phyloP scores from a whole-genome alignment of 2,797 vertebrate genomes.

The Lepus oiostolus region DNA sequence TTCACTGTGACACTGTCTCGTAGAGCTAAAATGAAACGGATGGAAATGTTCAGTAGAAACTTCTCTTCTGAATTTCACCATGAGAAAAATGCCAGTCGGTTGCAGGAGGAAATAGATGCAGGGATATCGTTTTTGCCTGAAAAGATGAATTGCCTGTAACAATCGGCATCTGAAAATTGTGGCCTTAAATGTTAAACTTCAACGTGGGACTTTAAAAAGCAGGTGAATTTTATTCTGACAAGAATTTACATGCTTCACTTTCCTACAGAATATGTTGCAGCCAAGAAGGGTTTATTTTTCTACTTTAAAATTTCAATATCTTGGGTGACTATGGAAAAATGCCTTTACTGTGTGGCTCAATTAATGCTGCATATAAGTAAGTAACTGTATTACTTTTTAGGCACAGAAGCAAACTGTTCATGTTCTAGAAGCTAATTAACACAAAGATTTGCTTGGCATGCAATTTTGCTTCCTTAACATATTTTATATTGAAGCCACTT shows the following conservation, averaged over 20 bases:
- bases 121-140: conserved; percentile 4
- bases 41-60: conserved; percentile 24
- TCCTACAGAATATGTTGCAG: not conserved
- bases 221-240: conserved; percentile 3
- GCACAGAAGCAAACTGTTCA: conserved; percentile 58
- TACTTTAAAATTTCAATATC: conserved; percentile 52
- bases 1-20: not conserved
- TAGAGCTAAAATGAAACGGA: conserved; percentile 3
- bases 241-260: conserved; percentile 1
- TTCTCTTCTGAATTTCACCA: conserved; percentile 19
- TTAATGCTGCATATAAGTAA: not conserved
- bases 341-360: not conserved
- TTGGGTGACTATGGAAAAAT: not conserved
- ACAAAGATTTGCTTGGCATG: conserved; percentile 67
- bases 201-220: not conserved
- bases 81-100: conserved; percentile 8
- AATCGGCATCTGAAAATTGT: conserved; percentile 58
- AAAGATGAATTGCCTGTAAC: conserved; percentile 63
- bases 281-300: not conserved
- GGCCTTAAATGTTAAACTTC: conserved; percentile 29
- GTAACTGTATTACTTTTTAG: conserved; percentile 35
- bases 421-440: conserved; percentile 75
- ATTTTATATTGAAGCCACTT: conserved; percentile 60
- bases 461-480: conserved; percentile 69
- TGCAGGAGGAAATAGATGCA: conserved; percentile 1